Evolutionary conservation across 2,113 vertebrate genomes (phyloP).

Genomic region (Telmatochromis sp.): DNA sequence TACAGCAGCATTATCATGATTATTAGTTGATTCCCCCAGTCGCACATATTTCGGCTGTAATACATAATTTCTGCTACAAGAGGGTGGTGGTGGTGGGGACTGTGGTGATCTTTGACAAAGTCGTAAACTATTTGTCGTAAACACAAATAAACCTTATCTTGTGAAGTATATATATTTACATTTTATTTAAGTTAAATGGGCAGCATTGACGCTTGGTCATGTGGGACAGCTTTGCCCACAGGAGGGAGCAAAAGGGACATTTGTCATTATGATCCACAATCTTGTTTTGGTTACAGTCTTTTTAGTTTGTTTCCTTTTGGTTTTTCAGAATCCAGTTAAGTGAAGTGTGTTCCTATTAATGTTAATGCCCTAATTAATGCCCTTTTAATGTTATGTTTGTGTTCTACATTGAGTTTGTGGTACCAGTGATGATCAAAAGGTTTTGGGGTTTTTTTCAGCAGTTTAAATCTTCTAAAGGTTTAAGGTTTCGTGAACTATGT

Average conservation of each 20-base stretch:
- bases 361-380: too few relatives aligned
- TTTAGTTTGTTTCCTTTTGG: background rate
- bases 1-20: background rate
- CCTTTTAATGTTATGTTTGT: background rate
- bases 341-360: background rate
- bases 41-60: background rate
- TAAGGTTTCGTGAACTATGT: background rate
- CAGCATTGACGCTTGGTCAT: background rate
- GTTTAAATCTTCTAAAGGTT: background rate
- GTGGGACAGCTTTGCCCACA: background rate
- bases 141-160: background rate
- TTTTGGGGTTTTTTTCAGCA: rapidly evolving
- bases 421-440: background rate
- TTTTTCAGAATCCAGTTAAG: background rate
- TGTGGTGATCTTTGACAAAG: background rate
- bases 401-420: background rate
- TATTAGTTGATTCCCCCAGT: background rate
- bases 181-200: background rate
- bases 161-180: background rate
- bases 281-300: background rate
- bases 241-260: background rate
- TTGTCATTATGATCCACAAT: background rate
- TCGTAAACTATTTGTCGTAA: background rate
- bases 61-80: background rate
- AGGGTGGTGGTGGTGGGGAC: background rate